A percentile compares a stretch with the other conserved stretches of the same genome.
phyloP scores from a whole-genome alignment of 2,113 vertebrate species.

The Periophthalmus modestus region DNA sequence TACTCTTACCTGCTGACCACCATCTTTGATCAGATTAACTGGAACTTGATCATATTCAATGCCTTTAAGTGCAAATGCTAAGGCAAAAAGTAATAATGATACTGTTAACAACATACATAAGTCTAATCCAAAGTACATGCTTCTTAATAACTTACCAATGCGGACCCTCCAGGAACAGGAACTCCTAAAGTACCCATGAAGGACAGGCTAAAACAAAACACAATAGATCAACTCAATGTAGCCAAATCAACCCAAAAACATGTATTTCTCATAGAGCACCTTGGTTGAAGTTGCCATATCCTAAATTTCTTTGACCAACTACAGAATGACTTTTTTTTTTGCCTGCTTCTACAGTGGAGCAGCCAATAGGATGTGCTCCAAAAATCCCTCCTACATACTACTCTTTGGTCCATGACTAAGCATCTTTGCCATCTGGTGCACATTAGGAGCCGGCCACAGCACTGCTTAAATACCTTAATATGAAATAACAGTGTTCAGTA shows the following conservation, averaged over 20 bases:
- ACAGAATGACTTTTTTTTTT: conserved; percentile 3
- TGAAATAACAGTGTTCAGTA: neutral
- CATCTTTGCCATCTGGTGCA: conserved; percentile 47
- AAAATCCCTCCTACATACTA: conserved; percentile 68
- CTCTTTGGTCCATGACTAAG: conserved; percentile 67
- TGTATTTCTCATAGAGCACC: conserved; percentile 51
- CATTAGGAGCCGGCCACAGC: conserved; percentile 14
- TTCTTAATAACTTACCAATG: conserved; percentile 82
- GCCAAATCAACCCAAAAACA: neutral
- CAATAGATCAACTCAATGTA: neutral
- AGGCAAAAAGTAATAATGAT: conserved; percentile 24
- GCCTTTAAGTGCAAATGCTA: conserved; percentile 93
- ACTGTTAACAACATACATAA: neutral
- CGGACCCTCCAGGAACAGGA: conserved; percentile 97
- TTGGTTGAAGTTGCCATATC: conserved; percentile 72
- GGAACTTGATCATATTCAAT: conserved; percentile 85
- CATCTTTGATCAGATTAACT: conserved; percentile 88
- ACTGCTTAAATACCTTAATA: neutral
- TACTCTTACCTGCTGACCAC: conserved; percentile 87
- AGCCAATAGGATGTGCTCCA: conserved; percentile 69
- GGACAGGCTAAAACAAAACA: conserved; percentile 80
- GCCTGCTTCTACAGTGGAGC: conserved; percentile 9
- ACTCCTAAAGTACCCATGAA: conserved; percentile 95
- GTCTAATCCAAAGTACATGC: neutral
- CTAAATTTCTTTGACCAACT: conserved; percentile 24